Evolutionary conservation across 92 coral and sea anemone species (phyloP).

Genomic region (Epizoanthus fatuus): DNA sequence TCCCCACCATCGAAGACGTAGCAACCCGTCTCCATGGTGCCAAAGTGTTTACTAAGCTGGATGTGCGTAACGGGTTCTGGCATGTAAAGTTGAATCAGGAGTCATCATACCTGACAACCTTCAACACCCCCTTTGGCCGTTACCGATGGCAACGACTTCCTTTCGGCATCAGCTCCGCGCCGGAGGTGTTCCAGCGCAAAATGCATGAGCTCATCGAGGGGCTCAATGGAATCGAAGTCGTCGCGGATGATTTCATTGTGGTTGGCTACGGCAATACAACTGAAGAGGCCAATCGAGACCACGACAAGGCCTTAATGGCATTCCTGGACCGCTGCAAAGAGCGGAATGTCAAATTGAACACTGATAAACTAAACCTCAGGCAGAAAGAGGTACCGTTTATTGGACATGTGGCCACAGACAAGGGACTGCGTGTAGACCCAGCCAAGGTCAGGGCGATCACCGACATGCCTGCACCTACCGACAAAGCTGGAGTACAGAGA

Average conservation of each 20-base stretch:
- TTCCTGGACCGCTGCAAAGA: background rate
- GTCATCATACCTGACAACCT: background rate
- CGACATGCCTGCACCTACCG: constrained; percentile 31
- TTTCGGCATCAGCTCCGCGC: background rate
- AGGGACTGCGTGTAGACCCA: no score
- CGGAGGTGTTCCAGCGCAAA: constrained; percentile 12
- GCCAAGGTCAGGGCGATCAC: constrained; percentile 2
- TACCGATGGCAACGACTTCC: constrained; percentile 1
- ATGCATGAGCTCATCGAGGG: constrained; percentile 11
- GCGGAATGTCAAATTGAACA: no score
- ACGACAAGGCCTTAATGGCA: constrained; percentile 15
- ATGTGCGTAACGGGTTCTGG: constrained; percentile 33
- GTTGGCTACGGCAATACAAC: constrained; percentile 15
- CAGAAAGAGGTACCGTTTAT: no score
- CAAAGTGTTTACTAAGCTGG: constrained; percentile 23
- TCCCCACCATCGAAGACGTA: constrained; percentile 17
- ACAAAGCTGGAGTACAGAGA: constrained; percentile 22
- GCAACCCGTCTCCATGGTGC: constrained; percentile 32
- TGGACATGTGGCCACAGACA: no score
- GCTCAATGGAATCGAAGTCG: constrained; percentile 16
- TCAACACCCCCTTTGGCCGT: constrained; percentile 35
- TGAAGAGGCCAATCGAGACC: constrained; percentile 31
- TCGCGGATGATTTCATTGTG: no score
- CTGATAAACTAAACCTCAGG: no score
- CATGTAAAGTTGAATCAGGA: constrained; percentile 1